phyloP scores from a whole-genome alignment of 2,888 invertebrate species.

The Odontocerum albicorne region DNA sequence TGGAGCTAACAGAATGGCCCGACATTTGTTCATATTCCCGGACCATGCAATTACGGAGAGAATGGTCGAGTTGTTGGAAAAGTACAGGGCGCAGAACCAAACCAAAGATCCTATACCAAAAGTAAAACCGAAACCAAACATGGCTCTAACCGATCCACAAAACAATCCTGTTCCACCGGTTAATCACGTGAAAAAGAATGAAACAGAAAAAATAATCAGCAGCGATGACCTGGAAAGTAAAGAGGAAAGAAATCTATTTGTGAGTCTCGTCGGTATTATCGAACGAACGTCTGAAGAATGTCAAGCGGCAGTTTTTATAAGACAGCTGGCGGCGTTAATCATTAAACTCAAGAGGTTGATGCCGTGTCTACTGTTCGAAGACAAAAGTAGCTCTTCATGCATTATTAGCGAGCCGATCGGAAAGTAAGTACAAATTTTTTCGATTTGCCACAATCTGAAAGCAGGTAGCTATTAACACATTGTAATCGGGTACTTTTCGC shows the following conservation, averaged over 20 bases:
- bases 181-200: not conserved
- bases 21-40: conserved; percentile 23
- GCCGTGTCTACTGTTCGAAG: conserved; percentile 28
- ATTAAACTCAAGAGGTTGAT: conserved; percentile 25
- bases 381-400: conserved; percentile 25
- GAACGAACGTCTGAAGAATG: conserved; percentile 29
- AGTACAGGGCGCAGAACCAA: conserved; percentile 21
- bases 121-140: conserved; percentile 1
- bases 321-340: conserved; percentile 28
- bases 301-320: conserved; percentile 27
- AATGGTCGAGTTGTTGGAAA: conserved; percentile 20
- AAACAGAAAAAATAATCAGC: conserved; percentile 4
- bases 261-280: conserved; percentile 25
- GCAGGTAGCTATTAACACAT: not conserved
- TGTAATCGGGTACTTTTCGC: no score
- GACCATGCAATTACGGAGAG: conserved; percentile 29
- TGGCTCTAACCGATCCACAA: not conserved
- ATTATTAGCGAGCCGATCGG: conserved; percentile 30
- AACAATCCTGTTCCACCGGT: not conserved
- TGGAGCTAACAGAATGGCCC: conserved; percentile 21
- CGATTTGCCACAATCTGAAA: not conserved
- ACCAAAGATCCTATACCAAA: conserved; percentile 22
- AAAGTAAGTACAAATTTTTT: conserved; percentile 22
- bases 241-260: conserved; percentile 31
- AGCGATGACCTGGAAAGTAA: conserved; percentile 18